Evolutionary conservation across 2,113 vertebrate species (phyloP).

Genomic region (Merops nubicus): DNA sequence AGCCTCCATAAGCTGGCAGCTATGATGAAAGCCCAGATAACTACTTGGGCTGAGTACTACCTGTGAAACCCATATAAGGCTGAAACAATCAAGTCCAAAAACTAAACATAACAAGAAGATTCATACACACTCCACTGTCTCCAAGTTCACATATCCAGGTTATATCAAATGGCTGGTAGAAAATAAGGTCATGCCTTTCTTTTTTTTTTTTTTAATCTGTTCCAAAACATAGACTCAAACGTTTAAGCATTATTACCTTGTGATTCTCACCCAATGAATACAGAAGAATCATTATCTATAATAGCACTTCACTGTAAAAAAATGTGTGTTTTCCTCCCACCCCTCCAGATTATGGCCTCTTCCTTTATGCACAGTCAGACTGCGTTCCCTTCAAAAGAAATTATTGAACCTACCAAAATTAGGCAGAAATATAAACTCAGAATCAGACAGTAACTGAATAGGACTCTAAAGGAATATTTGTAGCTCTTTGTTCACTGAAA

Average conservation of each 20-base stretch:
- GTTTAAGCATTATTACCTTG: neutral
- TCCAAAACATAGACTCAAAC: neutral
- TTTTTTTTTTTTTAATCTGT: neutral
- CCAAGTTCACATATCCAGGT: neutral
- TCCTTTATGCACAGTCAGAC: neutral
- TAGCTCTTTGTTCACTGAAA: neutral
- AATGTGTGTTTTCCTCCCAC: rapidly evolving
- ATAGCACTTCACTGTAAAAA: neutral
- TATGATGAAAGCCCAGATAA: neutral
- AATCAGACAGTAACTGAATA: neutral
- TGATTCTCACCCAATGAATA: neutral
- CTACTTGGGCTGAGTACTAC: neutral
- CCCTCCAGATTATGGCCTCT: neutral
- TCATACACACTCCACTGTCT: neutral
- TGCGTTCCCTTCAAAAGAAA: neutral
- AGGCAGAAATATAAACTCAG: neutral
- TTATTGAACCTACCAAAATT: neutral
- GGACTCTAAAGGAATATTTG: neutral
- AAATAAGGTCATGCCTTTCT: neutral
- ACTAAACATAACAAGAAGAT: neutral
- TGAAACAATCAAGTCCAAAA: neutral
- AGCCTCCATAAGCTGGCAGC: neutral
- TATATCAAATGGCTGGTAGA: neutral
- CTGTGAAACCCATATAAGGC: neutral
- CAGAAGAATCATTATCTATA: neutral